phyloP scores from a whole-genome alignment of 1,140 invertebrate genomes.

The Tribolium castaneum region DNA sequence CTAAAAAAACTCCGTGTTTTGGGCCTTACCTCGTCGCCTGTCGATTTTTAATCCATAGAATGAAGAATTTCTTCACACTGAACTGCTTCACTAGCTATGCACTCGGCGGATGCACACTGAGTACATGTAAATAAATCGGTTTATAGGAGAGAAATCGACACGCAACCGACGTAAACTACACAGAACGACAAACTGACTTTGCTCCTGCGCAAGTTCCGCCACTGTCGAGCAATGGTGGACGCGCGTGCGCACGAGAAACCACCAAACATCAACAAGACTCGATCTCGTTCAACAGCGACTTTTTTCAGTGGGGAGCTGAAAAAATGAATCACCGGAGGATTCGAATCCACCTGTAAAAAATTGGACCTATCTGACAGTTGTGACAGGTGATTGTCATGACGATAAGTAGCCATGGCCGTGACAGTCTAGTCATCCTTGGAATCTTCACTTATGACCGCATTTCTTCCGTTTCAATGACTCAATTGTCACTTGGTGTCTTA shows the following conservation, averaged over 20 bases:
- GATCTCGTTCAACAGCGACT: slow-evolving; percentile 14
- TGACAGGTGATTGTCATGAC: not conserved
- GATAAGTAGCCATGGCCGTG: not conserved
- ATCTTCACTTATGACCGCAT: not conserved
- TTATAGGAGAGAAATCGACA: slow-evolving; percentile 3
- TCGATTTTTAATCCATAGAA: slow-evolving; percentile 22
- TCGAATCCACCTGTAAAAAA: not conserved
- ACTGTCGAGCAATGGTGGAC: slow-evolving; percentile 34
- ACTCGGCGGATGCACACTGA: slow-evolving; percentile 29
- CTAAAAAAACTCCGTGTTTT: slow-evolving; percentile 6
- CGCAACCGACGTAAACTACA: slow-evolving; percentile 35
- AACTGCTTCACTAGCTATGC: slow-evolving; percentile 16
- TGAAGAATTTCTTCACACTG: slow-evolving; percentile 11
- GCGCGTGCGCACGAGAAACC: not conserved
- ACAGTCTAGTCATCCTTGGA: not conserved
- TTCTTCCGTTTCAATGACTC: not conserved
- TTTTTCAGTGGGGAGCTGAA: no score
- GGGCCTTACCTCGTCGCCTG: slow-evolving; percentile 19
- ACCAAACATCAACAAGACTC: slow-evolving; percentile 25
- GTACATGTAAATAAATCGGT: slow-evolving; percentile 32
- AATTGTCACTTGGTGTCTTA: not conserved
- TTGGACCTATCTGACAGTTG: not conserved
- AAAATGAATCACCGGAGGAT: not conserved
- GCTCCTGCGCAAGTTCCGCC: slow-evolving; percentile 30
- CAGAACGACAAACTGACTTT: slow-evolving; percentile 31